Evolutionary conservation across 2,888 invertebrate genomes (phyloP).

Genomic region (Allolobophora icterica): DNA sequence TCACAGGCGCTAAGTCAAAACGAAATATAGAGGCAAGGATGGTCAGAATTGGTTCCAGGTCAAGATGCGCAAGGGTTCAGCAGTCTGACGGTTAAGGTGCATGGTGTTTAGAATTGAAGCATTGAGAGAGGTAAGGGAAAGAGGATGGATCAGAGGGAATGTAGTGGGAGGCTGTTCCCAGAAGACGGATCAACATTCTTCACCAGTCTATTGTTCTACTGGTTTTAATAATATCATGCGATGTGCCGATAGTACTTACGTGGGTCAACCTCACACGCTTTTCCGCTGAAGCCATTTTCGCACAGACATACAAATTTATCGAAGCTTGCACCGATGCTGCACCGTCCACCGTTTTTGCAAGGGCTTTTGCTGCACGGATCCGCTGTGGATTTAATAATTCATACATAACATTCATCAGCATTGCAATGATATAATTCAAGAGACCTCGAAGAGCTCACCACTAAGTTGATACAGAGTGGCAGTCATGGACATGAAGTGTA

Average conservation of each 20-base stretch:
- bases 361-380: not conserved
- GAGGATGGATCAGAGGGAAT: too few relatives aligned
- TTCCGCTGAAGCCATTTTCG: not conserved
- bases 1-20: too few relatives aligned
- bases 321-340: not conserved
- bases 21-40: too few relatives aligned
- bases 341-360: not conserved
- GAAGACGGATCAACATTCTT: too few relatives aligned
- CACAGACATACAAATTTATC: not conserved
- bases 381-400: not conserved
- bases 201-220: too few relatives aligned
- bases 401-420: not conserved
- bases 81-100: too few relatives aligned
- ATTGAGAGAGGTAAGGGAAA: too few relatives aligned
- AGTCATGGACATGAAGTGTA: not conserved
- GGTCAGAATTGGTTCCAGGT: too few relatives aligned
- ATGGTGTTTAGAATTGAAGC: too few relatives aligned
- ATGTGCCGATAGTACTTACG: not conserved
- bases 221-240: not conserved
- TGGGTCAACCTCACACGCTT: not conserved
- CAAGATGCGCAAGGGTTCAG: too few relatives aligned
- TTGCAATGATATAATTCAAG: not conserved
- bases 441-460: not conserved
- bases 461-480: not conserved
- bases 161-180: too few relatives aligned